Evolutionary conservation across 2,113 vertebrate species (phyloP), one percentile per base, ranked within the genome.

Genomic region (Stegostoma tigrinum): DNA sequence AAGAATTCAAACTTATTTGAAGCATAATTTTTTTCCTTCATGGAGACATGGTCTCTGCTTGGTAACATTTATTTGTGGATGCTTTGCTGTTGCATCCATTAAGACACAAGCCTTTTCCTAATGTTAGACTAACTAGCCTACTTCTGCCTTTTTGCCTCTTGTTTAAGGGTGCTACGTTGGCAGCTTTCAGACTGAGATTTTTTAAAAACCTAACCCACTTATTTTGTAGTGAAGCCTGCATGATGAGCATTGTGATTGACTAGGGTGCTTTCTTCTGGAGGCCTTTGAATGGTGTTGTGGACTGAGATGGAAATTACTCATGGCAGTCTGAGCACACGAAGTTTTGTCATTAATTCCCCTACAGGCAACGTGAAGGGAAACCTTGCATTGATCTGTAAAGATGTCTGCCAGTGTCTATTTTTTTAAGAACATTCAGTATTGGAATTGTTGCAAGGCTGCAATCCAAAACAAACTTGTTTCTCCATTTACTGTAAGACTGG

Each of bases 401-500:
- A 89, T 89, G 48, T 89, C 48, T 89, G 52, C 48, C 48, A 89
- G 21, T 27, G 85, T 17, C 0, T 23, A 52, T 24, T 42, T 86
- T n/a, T 78, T 78, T 86, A 21, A 48, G 3, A 52, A 8, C 55
- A 3, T 61, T 12, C 86, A 52, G 86, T 34, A 24, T 89, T 61
- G 52, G 45, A 23, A 61, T 89, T 34, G 24, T 89, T 89, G 48
- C 10, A 34, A 61, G 86, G 52, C 86, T 61, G 48, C n/a, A 19
- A 30, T 89, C 86, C 86, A 89, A 89, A 89, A 89, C 23, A 52
- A 89, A 89, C 86, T 89, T 61, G 12, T 61, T 61, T 27, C 48
- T 89, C 48, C 6, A 48, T 55, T 89, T 89, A 52, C 86, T 55
- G 86, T 89, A 55, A 89, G 86, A 55, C 86, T 89, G 80, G 87